phyloP scores from a whole-genome alignment of 2,113 vertebrate species.

The Scophthalmus maximus region DNA sequence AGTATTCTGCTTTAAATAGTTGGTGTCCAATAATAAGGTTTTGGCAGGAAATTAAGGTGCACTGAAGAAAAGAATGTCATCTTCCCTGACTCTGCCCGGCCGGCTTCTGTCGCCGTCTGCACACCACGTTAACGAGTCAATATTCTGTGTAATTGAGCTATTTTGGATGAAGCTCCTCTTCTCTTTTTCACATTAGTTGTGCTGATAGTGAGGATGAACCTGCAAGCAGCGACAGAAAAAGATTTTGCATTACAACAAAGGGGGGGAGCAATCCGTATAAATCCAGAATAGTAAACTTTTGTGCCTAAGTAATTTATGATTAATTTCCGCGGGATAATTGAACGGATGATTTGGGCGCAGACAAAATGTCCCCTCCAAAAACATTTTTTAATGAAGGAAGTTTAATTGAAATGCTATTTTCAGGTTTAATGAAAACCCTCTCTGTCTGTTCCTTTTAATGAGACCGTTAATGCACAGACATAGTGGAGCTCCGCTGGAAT shows the following conservation, averaged over 20 bases:
- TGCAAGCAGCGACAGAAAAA: neutral
- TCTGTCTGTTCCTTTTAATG: constrained; percentile 18
- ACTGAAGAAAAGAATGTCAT: constrained; percentile 21
- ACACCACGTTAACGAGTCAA: neutral
- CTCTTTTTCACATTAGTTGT: neutral
- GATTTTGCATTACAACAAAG: neutral
- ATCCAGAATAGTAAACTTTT: constrained; percentile 16
- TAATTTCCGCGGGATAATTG: constrained; percentile 14
- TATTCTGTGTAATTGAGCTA: constrained; percentile 29
- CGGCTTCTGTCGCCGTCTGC: constrained; percentile 1
- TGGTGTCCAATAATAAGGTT: neutral
- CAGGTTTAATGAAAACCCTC: constrained; percentile 40
- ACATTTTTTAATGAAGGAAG: constrained; percentile 40
- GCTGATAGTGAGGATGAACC: neutral
- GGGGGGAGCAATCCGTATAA: constrained; percentile 1
- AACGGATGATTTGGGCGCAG: constrained; percentile 27
- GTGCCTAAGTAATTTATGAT: constrained; percentile 27
- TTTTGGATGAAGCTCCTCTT: constrained; percentile 25
- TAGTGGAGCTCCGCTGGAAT: constrained; percentile 19
- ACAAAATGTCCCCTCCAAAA: constrained; percentile 32
- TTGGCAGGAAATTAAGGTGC: constrained; percentile 18
- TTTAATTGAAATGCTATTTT: constrained; percentile 55
- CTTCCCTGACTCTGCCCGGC: constrained; percentile 1
- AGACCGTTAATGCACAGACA: constrained; percentile 44
- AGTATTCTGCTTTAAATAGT: neutral